A percentile compares a stretch with the other conserved stretches of the same genome.
Evolutionary conservation across 35 echinoderm and acorn worm genomes (phyloP).

Genomic region (Lytechinus variegatus): DNA sequence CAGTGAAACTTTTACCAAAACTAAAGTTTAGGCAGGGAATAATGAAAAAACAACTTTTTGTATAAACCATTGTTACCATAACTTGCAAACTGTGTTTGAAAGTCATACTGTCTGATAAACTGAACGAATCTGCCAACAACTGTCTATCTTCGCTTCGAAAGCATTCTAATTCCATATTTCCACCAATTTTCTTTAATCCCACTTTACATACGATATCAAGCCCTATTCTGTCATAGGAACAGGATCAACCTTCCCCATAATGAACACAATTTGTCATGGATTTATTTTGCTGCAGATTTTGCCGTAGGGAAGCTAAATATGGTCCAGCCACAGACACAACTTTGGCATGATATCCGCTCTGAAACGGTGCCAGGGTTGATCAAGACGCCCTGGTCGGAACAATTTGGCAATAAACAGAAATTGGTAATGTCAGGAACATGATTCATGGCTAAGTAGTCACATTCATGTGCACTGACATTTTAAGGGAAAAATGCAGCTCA

Average conservation of each 20-base stretch:
- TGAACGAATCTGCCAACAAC: neutral
- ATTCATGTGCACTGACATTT: neutral
- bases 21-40: too few relatives aligned
- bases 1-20: too few relatives aligned
- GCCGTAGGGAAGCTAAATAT: neutral
- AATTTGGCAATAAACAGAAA: neutral
- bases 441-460: neutral
- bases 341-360: neutral
- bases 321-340: neutral
- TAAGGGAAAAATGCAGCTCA: neutral
- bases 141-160: neutral
- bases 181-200: slow-evolving; percentile 2
- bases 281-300: neutral
- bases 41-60: too few relatives aligned
- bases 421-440: neutral
- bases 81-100: too few relatives aligned
- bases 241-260: neutral
- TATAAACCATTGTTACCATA: too few relatives aligned
- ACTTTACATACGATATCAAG: neutral
- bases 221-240: neutral
- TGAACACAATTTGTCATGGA: neutral
- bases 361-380: neutral
- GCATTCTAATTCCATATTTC: neutral
- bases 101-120: too few relatives aligned
- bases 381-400: neutral